phyloP scores from a whole-genome alignment of 1,140 invertebrate genomes.

The Stegodyphus dumicola region DNA sequence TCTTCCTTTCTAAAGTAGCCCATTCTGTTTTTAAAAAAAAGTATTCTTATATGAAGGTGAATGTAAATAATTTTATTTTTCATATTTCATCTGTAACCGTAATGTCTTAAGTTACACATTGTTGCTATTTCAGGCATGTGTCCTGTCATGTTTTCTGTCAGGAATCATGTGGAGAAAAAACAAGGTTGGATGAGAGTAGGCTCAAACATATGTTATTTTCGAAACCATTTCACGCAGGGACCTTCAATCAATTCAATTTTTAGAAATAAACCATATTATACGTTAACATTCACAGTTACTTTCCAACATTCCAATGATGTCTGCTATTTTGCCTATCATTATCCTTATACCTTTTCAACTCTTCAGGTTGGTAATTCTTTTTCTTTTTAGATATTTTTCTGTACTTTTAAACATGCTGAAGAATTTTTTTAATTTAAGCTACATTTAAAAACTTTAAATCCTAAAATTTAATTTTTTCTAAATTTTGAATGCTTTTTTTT shows the following conservation, averaged over 20 bases:
- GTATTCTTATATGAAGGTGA: too few species aligned
- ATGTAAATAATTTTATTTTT: too few species aligned
- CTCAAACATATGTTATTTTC: constrained; percentile 84
- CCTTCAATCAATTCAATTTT: constrained; percentile 58
- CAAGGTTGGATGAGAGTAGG: constrained; percentile 81
- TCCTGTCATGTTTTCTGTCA: constrained; percentile 87
- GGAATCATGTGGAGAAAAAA: constrained; percentile 75
- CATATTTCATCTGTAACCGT: too few species aligned
- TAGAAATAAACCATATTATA: constrained; percentile 78
- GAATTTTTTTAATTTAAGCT: neutral
- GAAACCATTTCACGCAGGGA: constrained; percentile 68
- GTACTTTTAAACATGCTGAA: neutral
- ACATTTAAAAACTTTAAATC: neutral
- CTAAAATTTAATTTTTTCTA: too few species aligned
- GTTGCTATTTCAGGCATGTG: constrained; percentile 78
- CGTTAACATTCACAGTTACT: constrained; percentile 90
- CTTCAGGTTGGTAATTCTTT: constrained; percentile 73
- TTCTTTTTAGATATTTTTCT: neutral
- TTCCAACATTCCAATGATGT: constrained; percentile 91
- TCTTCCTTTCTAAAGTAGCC: too few species aligned
- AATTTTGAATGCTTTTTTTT: too few species aligned
- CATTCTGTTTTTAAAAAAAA: too few species aligned
- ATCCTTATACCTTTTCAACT: constrained; percentile 93
- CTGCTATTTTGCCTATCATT: constrained; percentile 96
- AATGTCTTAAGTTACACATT: neutral